phyloP scores from a whole-genome alignment of 1,140 invertebrate genomes.

The Drosophila subpulchrella region DNA sequence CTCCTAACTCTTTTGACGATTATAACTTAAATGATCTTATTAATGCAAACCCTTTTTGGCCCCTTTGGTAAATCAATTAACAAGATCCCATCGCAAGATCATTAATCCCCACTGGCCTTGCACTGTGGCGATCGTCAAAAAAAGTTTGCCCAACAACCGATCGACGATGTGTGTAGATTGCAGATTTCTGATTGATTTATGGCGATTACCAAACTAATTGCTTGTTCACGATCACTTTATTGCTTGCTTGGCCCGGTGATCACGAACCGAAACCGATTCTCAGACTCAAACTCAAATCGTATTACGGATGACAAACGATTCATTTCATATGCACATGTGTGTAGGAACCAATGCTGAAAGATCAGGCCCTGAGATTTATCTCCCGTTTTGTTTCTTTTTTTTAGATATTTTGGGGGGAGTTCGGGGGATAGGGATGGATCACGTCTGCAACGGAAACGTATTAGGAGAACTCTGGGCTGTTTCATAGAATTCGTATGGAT shows the following conservation, averaged over 20 bases:
- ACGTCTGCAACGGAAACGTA: conserved; percentile 40
- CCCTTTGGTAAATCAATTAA: no score
- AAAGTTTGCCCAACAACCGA: neutral
- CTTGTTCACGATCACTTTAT: conserved; percentile 32
- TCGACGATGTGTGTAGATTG: conserved; percentile 10
- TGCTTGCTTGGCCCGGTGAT: neutral
- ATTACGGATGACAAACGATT: conserved; percentile 62
- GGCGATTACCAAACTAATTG: conserved; percentile 34
- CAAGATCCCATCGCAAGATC: neutral
- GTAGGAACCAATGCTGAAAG: conserved; percentile 22
- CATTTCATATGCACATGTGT: conserved; percentile 27
- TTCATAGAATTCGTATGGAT: conserved; percentile 58
- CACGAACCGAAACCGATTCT: conserved; percentile 17
- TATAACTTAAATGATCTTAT: no score
- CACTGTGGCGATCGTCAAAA: neutral
- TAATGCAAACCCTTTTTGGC: no score
- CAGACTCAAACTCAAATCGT: conserved; percentile 17
- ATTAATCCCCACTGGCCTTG: conserved; percentile 9
- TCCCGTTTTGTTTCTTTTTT: conserved; percentile 5
- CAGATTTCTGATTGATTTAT: conserved; percentile 37
- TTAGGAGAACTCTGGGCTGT: conserved; percentile 27
- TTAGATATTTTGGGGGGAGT: neutral
- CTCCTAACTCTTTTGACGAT: no score
- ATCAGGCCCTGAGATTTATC: conserved; percentile 34
- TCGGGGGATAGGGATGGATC: conserved; percentile 1